phyloP scores from a whole-genome alignment of 2,113 vertebrate species.

The Caranx melampygus region DNA sequence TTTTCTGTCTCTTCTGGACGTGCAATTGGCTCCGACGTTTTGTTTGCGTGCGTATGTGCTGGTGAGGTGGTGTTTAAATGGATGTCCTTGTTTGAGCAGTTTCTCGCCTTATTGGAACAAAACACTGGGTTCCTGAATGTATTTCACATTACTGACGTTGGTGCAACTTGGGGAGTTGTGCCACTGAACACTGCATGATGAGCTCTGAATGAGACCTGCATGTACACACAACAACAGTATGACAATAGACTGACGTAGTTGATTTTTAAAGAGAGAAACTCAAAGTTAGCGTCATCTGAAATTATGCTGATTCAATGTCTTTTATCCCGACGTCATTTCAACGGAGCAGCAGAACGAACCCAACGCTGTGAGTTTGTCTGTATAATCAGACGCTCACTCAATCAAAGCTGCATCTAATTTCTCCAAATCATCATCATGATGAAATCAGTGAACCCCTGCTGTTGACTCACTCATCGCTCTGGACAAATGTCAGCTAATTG shows the following conservation, averaged over 20 bases:
- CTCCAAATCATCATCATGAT: background rate
- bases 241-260: background rate
- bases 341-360: conserved; percentile 22
- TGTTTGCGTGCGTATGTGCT: conserved; percentile 25
- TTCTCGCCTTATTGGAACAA: conserved; percentile 13
- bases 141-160: conserved; percentile 28
- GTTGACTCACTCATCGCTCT: conserved; percentile 4
- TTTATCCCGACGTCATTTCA: background rate
- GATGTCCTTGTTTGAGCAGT: conserved; percentile 16
- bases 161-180: conserved; percentile 14
- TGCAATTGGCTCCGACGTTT: conserved; percentile 35
- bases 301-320: background rate
- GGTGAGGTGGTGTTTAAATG: conserved; percentile 33
- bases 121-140: conserved; percentile 35
- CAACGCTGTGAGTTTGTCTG: background rate
- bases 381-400: conserved; percentile 1
- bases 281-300: background rate
- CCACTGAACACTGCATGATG: conserved; percentile 23
- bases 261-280: background rate
- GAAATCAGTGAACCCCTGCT: conserved; percentile 25
- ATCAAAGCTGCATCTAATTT: conserved; percentile 31
- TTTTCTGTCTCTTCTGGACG: conserved; percentile 40
- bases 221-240: conserved; percentile 12
- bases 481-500: conserved; percentile 49
- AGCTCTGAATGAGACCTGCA: conserved; percentile 24